Conservation (phyloP, 2,797 vertebrate species). For the Pelodytes ibericus region DNA sequence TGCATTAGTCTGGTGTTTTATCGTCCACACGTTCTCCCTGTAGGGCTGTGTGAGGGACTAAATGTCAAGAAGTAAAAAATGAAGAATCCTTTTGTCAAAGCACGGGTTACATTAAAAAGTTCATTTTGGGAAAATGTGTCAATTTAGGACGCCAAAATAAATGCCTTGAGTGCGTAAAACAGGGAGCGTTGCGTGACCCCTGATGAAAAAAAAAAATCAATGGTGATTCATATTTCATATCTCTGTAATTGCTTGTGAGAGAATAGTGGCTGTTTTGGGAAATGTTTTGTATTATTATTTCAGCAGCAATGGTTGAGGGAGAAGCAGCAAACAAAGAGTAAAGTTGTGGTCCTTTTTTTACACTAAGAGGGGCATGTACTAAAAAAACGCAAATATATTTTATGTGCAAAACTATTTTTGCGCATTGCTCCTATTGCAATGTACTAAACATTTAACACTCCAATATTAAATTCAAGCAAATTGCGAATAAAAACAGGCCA, state of each 20-base stretch:
- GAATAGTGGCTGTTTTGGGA: constrained; percentile 71
- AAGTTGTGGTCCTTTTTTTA: no score
- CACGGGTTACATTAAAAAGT: constrained; percentile 68
- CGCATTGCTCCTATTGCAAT: no score
- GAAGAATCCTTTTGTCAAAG: constrained; percentile 71
- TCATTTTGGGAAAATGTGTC: constrained; percentile 74
- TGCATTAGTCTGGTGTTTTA: constrained; percentile 70
- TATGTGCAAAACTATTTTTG: no score
- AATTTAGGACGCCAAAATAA: constrained; percentile 77
- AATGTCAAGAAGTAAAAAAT: constrained; percentile 70
- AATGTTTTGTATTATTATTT: no score
- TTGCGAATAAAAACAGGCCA: no score
- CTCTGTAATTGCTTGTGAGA: constrained; percentile 83
- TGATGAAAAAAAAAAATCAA: constrained; percentile 84
- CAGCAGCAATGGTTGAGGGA: no score
- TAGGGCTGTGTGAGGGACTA: constrained; percentile 69
- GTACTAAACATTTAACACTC: no score
- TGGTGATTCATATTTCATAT: constrained; percentile 87
- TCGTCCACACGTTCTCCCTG: constrained; percentile 59
- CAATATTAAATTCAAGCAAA: no score
- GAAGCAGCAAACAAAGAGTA: no score
- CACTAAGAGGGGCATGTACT: no score
- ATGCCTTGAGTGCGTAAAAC: constrained; percentile 77
- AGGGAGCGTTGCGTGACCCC: constrained; percentile 72
- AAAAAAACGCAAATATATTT: no score